Evolutionary conservation across 2,888 invertebrate genomes (phyloP), one percentile per base, ranked within the genome.

Genomic region (Tachina grossa): DNA sequence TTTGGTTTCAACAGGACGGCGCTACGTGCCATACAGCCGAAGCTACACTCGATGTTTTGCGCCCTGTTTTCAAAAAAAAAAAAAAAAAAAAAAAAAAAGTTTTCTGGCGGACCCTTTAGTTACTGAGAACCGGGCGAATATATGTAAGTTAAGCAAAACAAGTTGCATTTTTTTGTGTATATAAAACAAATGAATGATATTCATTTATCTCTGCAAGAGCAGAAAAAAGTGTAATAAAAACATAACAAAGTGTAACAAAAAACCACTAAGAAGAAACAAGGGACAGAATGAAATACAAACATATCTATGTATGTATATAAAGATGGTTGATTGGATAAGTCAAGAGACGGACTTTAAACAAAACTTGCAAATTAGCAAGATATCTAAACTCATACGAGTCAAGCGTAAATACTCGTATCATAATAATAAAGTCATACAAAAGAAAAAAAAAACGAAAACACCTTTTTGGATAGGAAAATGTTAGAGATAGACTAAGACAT

Each of bases 301-400:
- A 55, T 59, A 43, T n/a, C n/a, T 49, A 22, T 45, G 59, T 45
- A 81, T 61, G 4, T 16, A 79, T 41, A 65, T 39, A 49, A 49
- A 16, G 49, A 41, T 66, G 45, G 22, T 16, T 49, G 63, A 49
- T 2, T 39, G 61, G 16, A 45, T 65, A 55, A 43, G 41, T 65
- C 19, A 55, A 55, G n/a, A 63, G 69, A 69, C 53, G 43, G 45
- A 71, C 57, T 51, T 51, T 57, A 31, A 80, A 69, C 63, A 75
- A 83, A 84, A 78, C 69, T 63, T 22, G 76, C 80, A 84, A 80
- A 84, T 84, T 84, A 84, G 75, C 79, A 84, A 76, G 75, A 84
- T 76, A 80, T 80, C 80, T 65, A 75, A 47, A 74, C 51, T 76
- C 75, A 80, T 53, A 61, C 22, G 16, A 71, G 45, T 57, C 57